A percentile compares a stretch with the other conserved stretches of the same genome.
Conservation (phyloP, 2,797 vertebrate species). For the Tinamus major region DNA sequence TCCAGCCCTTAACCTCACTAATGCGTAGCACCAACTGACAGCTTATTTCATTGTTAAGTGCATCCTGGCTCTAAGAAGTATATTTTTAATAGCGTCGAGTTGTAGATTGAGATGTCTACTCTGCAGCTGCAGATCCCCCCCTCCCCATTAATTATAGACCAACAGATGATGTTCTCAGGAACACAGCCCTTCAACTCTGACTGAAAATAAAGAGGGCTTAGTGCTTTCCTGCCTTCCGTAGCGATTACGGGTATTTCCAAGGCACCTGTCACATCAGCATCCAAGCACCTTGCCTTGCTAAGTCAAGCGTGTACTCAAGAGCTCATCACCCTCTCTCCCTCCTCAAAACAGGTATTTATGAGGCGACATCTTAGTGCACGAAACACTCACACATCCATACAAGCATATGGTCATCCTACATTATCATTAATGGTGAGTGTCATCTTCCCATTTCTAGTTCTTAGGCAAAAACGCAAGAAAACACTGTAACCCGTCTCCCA, state of each 20-base stretch:
- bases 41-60: background rate
- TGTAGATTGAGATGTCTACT: background rate
- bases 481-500: background rate
- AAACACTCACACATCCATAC: background rate
- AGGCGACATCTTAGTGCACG: background rate
- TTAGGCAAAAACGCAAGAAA: background rate
- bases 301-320: background rate
- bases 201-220: background rate
- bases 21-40: background rate
- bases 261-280: background rate
- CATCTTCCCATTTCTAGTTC: background rate
- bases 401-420: background rate
- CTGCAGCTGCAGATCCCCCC: background rate
- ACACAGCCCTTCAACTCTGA: background rate
- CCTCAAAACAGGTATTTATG: background rate
- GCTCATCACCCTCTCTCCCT: background rate
- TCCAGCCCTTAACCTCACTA: background rate
- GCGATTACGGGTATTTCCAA: background rate
- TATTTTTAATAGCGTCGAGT: background rate
- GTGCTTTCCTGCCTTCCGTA: background rate
- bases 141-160: background rate
- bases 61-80: background rate
- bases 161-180: background rate
- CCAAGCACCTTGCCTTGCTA: background rate
- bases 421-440: background rate